These are phyloP conservation scores for Tapera naevia DNA, from an alignment of 2,797 vertebrate species.

Conservation along the genomic window DNA sequence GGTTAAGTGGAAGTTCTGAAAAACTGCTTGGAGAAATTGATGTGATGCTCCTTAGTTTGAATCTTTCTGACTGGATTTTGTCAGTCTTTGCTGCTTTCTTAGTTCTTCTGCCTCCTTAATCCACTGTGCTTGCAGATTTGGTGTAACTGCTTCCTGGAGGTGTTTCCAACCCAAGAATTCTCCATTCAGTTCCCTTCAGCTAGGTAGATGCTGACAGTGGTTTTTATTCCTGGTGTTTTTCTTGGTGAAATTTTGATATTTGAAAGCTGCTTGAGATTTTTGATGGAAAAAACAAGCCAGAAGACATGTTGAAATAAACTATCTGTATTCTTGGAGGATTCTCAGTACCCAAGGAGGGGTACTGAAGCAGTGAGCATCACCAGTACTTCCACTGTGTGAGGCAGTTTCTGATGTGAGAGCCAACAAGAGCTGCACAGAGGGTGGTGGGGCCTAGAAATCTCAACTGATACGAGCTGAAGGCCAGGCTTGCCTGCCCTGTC, in stretches of 20 bases:
- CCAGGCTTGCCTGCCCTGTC: background rate
- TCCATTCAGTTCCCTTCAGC: background rate
- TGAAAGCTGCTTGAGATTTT: background rate
- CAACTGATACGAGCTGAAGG: background rate
- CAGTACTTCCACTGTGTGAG: background rate
- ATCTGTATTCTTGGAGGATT: rapidly evolving
- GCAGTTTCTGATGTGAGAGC: background rate
- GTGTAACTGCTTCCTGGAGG: background rate
- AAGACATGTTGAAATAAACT: background rate
- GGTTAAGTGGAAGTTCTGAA: background rate
- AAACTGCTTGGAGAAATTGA: background rate
- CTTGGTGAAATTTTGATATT: background rate
- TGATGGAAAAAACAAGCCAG: background rate
- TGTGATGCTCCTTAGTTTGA: background rate
- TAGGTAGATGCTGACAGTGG: background rate
- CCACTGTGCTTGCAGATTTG: background rate
- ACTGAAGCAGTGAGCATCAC: background rate
- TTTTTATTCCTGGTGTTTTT: background rate
- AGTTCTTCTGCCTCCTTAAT: background rate
- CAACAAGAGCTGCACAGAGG: background rate
- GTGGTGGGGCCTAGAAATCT: background rate
- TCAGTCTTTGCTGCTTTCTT: background rate
- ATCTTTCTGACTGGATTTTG: background rate
- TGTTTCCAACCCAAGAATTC: background rate
- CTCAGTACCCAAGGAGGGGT: background rate